phyloP scores from a whole-genome alignment of 2,797 vertebrate species.

The Pterois miles region DNA sequence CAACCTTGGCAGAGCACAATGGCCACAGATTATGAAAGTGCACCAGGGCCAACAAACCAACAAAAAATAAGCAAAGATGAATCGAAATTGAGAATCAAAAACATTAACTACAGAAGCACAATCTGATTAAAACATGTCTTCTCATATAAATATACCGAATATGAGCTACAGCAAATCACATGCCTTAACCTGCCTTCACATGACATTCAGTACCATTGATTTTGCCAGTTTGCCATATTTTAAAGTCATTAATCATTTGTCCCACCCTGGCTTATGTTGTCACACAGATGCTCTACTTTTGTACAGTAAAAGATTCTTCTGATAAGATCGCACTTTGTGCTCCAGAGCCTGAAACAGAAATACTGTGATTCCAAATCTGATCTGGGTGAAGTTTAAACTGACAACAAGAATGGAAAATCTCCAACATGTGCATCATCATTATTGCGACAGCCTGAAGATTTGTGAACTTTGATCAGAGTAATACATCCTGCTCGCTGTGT shows the following conservation, averaged over 20 bases:
- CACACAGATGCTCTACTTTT: neutral
- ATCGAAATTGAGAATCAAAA: neutral
- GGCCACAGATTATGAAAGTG: neutral
- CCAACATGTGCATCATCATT: neutral
- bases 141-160: neutral
- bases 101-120: neutral
- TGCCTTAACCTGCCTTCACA: neutral
- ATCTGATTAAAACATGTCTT: neutral
- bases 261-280: neutral
- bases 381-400: neutral
- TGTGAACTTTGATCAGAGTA: constrained; percentile 10
- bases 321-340: neutral
- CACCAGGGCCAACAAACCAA: neutral
- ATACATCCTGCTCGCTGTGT: neutral
- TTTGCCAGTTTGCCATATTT: neutral
- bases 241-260: neutral
- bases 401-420: neutral
- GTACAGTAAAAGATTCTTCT: neutral
- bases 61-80: neutral
- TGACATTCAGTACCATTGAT: neutral
- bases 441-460: neutral
- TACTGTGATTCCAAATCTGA: neutral
- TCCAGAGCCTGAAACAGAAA: neutral
- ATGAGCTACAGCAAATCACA: neutral
- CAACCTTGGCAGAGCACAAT: neutral